Evolutionary conservation across 1,140 invertebrate species (phyloP), one percentile per base, ranked within the genome.

Genomic region (Papilio dardanus): DNA sequence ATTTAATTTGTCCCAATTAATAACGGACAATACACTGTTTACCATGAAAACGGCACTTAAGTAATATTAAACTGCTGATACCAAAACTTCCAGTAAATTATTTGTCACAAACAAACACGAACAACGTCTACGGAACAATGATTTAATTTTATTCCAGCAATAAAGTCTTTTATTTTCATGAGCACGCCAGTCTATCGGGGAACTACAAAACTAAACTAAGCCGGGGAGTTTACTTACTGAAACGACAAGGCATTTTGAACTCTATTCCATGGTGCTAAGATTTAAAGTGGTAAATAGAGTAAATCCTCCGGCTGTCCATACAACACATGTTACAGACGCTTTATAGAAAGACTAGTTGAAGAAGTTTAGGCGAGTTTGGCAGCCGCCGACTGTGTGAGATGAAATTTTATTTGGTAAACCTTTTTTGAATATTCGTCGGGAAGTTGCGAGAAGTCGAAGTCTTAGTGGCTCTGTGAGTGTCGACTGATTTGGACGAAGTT

Each of bases 401-500:
- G 85, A 87, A 87, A 87, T 87, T 86, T 87, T 87, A 87, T 87
- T 87, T 84, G 83, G 84, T 79, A 81, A 84, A 85, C 83, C 83
- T 85, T 86, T 86, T 87, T 87, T 87, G 82, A 85, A 87, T 87
- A 86, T 86, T 81, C 79, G 19, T 21, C 54, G 58, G 35, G 73
- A 79, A 82, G 74, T 80, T 78, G 79, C 35, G 50, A 14, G 21
- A 40, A 73, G 50, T 65, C 74, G 40, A 65, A 67, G 71, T 76
- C 71, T 83, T 75, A 79, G 81, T 79, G 71, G 74, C 77, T 30
- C 19, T 46, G 76, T 33, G 71, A 46, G 77, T 76, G 77, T 73
- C 67, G 80, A 76, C 74, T 81, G 80, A 78, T 81, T 73, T 30
- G 28, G 30, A 31, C 8, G 65, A 68, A 75, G 74, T 76, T 54